Percentiles rank a stretch among this genome's conserved stretches.
These are phyloP conservation scores for Xestia ashworthii DNA, from an alignment of 2,888 invertebrate species.

Conservation along the genomic window DNA sequence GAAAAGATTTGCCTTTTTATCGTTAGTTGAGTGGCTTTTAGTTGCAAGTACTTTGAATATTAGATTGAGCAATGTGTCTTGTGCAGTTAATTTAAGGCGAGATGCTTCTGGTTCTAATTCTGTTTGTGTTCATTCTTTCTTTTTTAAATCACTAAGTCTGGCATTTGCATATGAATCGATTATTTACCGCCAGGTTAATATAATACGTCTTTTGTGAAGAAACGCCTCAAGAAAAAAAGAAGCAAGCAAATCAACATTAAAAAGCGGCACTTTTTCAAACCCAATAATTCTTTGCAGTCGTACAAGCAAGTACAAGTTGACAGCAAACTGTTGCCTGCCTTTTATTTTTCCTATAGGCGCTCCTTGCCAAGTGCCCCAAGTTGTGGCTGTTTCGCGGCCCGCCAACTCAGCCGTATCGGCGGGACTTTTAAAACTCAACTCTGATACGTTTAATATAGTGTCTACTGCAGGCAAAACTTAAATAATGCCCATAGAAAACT, in stretches of 20 bases:
- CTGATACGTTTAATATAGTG: constrained; percentile 85
- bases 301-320: constrained; percentile 68
- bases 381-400: constrained; percentile 84
- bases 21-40: constrained; percentile 23
- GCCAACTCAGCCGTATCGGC: constrained; percentile 80
- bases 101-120: not conserved
- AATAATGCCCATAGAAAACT: constrained; percentile 87
- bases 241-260: constrained; percentile 44
- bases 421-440: constrained; percentile 85
- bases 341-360: constrained; percentile 86
- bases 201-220: not conserved
- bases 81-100: not conserved
- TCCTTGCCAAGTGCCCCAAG: constrained; percentile 84
- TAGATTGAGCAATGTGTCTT: constrained; percentile 1
- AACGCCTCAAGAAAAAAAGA: constrained; percentile 1
- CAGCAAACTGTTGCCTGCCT: constrained; percentile 85
- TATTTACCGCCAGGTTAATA: not conserved
- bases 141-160: not conserved
- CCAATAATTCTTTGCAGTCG: constrained; percentile 69
- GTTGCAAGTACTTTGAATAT: not conserved
- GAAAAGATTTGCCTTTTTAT: constrained; percentile 2
- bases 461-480: constrained; percentile 83
- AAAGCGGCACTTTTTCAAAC: constrained; percentile 63
- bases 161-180: not conserved
- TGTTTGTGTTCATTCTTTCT: not conserved